These are phyloP conservation scores for Neodontobutis hainanensis DNA, from an alignment of 2,113 vertebrate species.

Conservation along the genomic window DNA sequence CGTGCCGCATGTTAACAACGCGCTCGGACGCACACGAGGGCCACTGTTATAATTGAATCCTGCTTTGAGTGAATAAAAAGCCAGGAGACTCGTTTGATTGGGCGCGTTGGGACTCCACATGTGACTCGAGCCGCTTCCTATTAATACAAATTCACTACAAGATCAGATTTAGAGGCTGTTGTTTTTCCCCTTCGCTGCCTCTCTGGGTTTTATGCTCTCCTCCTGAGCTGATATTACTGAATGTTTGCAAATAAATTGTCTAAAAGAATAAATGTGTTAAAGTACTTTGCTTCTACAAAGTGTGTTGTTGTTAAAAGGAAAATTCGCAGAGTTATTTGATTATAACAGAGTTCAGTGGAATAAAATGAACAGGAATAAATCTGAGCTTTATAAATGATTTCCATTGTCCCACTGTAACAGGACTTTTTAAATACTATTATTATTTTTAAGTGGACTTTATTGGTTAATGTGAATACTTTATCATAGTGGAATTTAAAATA, in stretches of 20 bases:
- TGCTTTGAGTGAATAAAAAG: constrained; percentile 38
- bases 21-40: constrained; percentile 34
- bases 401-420: too few species aligned
- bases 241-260: constrained; percentile 6
- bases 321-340: constrained; percentile 1
- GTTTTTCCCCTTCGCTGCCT: constrained; percentile 10
- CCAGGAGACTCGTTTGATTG: constrained; percentile 33
- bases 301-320: not conserved
- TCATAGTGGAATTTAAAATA: too few species aligned
- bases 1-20: constrained; percentile 21
- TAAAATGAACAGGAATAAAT: not conserved
- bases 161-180: constrained; percentile 29
- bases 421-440: not conserved
- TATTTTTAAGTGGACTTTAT: too few species aligned
- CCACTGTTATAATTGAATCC: constrained; percentile 63
- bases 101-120: constrained; percentile 25
- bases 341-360: not conserved
- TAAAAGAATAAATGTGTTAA: not conserved
- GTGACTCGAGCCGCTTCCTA: constrained; percentile 13
- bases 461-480: too few species aligned
- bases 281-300: not conserved
- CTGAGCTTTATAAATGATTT: too few species aligned
- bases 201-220: not conserved
- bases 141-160: not conserved
- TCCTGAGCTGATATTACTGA: not conserved